Evolutionary conservation across 2,888 invertebrate species (phyloP), one percentile per base, ranked within the genome.

Genomic region (Lycocerus yunnanus): DNA sequence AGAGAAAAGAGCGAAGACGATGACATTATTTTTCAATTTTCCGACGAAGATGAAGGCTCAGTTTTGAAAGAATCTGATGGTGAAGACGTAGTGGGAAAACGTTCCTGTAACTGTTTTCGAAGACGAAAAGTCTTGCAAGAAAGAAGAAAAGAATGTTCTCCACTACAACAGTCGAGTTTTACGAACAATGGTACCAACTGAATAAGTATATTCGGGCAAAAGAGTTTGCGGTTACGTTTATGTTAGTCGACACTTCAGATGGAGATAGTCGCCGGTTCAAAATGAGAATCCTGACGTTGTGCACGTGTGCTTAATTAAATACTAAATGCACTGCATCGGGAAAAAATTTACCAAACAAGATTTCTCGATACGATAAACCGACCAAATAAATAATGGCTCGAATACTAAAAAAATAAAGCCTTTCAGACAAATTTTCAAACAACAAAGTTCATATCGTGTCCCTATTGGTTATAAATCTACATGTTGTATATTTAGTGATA

Each of bases 401-500:
- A n/a, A n/a, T n/a, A n/a, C n/a, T n/a, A 18, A 18, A 21, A 21
- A 8, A 21, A 21, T 21, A 21, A 21, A 21, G 21, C 21, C 9
- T 21, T 21, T 21, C 21, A 21, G n/a, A 43, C 6, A 43, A n/a
- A 43, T n/a, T 43, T 43, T 43, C 6, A 43, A 43, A 43, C n/a
- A n/a, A n/a, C 6, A 43, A n/a, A n/a, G n/a, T 43, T 43, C n/a
- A 43, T n/a, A 43, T n/a, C 43, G n/a, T 8, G 43, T 43, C 43
- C 43, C 43, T 2, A 43, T 43, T 43, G 43, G 43, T n/a, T 78
- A 78, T 76, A 68, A 69, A 66, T 73, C 74, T 71, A 70, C 78
- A 78, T 80, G 78, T 21, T 21, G 21, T 80, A 80, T 80, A 80
- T 81, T 80, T 79, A 79, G 77, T 74, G 78, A 73, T 76, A 77